phyloP scores from a whole-genome alignment of 2,113 vertebrate species.

The Anthoscopus minutus region DNA sequence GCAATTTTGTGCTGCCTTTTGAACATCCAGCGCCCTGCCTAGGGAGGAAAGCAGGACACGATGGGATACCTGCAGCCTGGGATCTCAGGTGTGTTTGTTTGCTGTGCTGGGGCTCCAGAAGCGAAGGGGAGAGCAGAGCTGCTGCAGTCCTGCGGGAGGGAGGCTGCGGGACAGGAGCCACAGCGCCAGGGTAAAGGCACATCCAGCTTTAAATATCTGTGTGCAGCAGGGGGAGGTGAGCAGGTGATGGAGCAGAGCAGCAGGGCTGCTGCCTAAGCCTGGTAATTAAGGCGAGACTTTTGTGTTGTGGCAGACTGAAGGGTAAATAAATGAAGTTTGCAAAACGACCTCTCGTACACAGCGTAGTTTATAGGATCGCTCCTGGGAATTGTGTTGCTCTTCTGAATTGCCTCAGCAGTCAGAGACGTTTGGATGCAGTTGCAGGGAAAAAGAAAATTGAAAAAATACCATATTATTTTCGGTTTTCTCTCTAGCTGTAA shows the following conservation, averaged over 20 bases:
- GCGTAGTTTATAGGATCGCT: background rate
- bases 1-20: background rate
- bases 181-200: background rate
- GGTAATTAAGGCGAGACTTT: background rate
- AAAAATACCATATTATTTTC: background rate
- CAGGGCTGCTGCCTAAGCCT: background rate
- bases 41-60: background rate
- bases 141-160: background rate
- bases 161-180: conserved; percentile 34
- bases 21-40: background rate
- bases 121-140: background rate
- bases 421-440: background rate
- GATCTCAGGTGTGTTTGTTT: background rate
- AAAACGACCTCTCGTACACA: background rate
- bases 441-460: background rate
- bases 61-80: background rate
- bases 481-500: background rate
- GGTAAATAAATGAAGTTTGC: background rate
- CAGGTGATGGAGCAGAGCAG: background rate
- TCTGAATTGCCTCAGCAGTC: background rate
- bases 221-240: background rate
- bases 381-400: background rate
- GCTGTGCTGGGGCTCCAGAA: background rate
- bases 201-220: background rate
- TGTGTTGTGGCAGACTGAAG: background rate